Evolutionary conservation across 23 tunicate genomes (phyloP).

Genomic region (Aplidium turbinatum): DNA sequence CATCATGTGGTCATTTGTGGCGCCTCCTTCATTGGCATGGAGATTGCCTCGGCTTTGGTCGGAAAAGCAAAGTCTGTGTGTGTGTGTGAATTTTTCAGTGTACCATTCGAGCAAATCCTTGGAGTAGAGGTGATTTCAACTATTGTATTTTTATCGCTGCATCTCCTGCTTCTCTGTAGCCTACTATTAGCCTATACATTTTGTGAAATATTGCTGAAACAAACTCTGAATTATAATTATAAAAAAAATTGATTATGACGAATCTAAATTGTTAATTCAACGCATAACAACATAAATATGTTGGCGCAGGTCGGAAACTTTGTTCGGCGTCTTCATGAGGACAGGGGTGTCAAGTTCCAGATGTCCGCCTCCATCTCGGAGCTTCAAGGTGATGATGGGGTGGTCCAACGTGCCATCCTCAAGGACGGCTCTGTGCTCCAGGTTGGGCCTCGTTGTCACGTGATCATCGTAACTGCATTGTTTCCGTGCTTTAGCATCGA

Average conservation of each 20-base stretch:
- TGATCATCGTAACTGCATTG: too few species aligned
- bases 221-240: too few species aligned
- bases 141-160: too few species aligned
- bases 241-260: background rate
- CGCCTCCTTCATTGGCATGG: constrained; percentile 96
- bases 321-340: constrained; percentile 67
- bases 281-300: background rate
- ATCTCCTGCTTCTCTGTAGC: too few species aligned
- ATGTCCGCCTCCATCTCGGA: constrained; percentile 71
- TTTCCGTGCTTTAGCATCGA: too few species aligned
- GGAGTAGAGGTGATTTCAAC: constrained; percentile 84
- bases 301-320: constrained; percentile 65
- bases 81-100: constrained; percentile 81
- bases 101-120: constrained; percentile 78
- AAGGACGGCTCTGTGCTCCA: constrained; percentile 60
- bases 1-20: constrained; percentile 82
- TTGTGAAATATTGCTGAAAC: too few species aligned
- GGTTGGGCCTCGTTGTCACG: too few species aligned
- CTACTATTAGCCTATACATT: too few species aligned
- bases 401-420: constrained; percentile 46
- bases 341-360: constrained; percentile 65
- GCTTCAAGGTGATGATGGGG: constrained; percentile 58
- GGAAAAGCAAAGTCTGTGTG: constrained; percentile 59
- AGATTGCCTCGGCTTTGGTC: constrained; percentile 73
- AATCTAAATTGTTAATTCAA: background rate